Percentiles rank a stretch among this genome's conserved stretches.
Evolutionary conservation across 2,113 vertebrate genomes (phyloP).

Genomic region (Tenrec ecaudatus): DNA sequence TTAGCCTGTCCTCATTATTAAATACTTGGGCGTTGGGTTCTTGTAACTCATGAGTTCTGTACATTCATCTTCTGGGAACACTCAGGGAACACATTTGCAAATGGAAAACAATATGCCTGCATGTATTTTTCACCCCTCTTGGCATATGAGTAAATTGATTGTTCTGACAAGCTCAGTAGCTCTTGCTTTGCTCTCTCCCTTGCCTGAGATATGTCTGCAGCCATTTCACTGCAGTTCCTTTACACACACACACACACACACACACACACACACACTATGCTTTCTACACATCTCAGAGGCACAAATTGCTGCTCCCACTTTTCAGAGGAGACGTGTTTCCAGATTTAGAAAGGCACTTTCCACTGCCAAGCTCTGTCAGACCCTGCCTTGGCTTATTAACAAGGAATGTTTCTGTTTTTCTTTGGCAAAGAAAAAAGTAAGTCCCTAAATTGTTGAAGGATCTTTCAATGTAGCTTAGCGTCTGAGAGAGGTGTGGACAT

Average conservation of each 20-base stretch:
- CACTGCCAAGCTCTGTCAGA: conserved; percentile 85
- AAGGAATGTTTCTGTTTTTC: conserved; percentile 79
- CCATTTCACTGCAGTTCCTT: conserved; percentile 70
- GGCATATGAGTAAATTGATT: conserved; percentile 65
- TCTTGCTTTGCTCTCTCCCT: conserved; percentile 71
- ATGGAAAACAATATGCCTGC: conserved; percentile 73
- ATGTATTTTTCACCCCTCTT: conserved; percentile 61
- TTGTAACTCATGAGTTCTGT: conserved; percentile 64
- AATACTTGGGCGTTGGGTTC: conserved; percentile 71
- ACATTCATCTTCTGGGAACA: conserved; percentile 80
- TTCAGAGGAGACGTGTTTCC: conserved; percentile 82
- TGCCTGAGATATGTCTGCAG: conserved; percentile 78
- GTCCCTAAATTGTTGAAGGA: conserved; percentile 67
- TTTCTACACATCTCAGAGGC: conserved; percentile 82
- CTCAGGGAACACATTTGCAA: conserved; percentile 73
- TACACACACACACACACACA: conserved; percentile 75
- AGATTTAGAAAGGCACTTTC: conserved; percentile 81
- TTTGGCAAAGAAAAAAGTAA: conserved; percentile 63
- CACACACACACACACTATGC: conserved; percentile 21
- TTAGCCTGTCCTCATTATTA: conserved; percentile 63
- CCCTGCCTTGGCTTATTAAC: conserved; percentile 79
- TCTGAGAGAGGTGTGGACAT: not conserved
- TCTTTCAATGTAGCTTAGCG: conserved; percentile 68
- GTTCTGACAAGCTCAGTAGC: conserved; percentile 43
- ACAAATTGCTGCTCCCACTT: conserved; percentile 83